These are phyloP conservation scores for Trachymyrmex septentrionalis DNA, from an alignment of 1,140 invertebrate species.

Conservation along the genomic window DNA sequence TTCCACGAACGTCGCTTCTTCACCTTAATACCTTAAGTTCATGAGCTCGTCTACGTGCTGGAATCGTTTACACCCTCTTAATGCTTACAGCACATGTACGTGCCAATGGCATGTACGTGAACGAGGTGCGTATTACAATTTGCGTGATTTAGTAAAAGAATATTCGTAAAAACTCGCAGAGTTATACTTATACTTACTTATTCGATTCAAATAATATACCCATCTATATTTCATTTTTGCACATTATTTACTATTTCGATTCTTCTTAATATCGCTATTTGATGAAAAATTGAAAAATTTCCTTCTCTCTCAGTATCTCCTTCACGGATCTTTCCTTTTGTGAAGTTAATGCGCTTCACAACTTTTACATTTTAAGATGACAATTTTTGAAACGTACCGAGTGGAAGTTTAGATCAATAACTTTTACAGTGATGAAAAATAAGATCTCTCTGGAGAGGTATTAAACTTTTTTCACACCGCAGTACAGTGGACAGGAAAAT, in stretches of 20 bases:
- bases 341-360: conserved; percentile 52
- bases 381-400: conserved; percentile 56
- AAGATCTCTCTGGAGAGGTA: conserved; percentile 57
- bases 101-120: conserved; percentile 49
- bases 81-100: conserved; percentile 51
- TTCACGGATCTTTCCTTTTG: neutral
- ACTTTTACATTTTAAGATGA: conserved; percentile 50
- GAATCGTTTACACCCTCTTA: conserved; percentile 64
- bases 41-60: conserved; percentile 46
- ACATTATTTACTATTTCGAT: neutral
- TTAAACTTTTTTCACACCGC: conserved; percentile 52
- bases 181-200: no score
- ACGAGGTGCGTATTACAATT: conserved; percentile 26
- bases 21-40: conserved; percentile 50
- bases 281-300: conserved; percentile 27
- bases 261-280: neutral
- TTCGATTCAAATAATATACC: conserved; percentile 7
- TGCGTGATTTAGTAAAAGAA: conserved; percentile 12
- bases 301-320: neutral
- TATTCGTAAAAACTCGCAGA: neutral
- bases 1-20: conserved; percentile 30
- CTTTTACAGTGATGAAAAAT: conserved; percentile 59
- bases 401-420: conserved; percentile 55
- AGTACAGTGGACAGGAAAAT: conserved; percentile 41
- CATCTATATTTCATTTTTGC: neutral